Evolutionary conservation across 2,113 vertebrate genomes (phyloP).

Genomic region (Hypocryptadius cinnamomeus): DNA sequence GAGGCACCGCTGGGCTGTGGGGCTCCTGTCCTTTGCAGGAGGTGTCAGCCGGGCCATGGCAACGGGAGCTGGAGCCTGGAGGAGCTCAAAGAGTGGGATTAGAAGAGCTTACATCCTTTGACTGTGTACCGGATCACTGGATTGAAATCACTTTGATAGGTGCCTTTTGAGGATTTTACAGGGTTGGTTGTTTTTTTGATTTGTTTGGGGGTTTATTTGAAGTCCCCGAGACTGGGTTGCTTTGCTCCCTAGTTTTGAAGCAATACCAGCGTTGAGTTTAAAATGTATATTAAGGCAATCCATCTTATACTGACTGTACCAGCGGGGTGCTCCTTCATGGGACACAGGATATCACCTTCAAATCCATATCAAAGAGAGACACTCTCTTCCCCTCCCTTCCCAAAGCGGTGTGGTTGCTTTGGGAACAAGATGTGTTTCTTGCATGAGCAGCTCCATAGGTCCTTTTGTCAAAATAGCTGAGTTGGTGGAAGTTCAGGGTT

Average conservation of each 20-base stretch:
- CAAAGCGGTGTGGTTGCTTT: not conserved
- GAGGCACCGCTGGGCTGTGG: slow-evolving; percentile 22
- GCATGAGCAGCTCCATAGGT: not conserved
- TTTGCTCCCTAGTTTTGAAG: slow-evolving; percentile 33
- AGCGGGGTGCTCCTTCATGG: not conserved
- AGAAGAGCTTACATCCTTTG: slow-evolving; percentile 78
- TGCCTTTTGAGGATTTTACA: slow-evolving; percentile 62
- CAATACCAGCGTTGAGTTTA: not conserved
- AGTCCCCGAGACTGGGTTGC: slow-evolving; percentile 50
- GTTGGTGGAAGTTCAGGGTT: not conserved
- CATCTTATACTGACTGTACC: not conserved
- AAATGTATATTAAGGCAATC: not conserved
- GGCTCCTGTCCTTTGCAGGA: slow-evolving; percentile 50
- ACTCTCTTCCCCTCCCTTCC: not conserved
- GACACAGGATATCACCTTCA: not conserved
- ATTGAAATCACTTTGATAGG: slow-evolving; percentile 72
- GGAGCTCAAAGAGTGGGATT: slow-evolving; percentile 75
- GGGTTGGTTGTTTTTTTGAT: slow-evolving; percentile 12
- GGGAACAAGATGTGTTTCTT: not conserved
- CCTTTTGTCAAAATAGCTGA: not conserved
- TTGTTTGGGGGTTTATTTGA: slow-evolving; percentile 38
- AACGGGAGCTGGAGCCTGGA: slow-evolving; percentile 56
- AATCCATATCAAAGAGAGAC: not conserved
- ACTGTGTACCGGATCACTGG: slow-evolving; percentile 69
- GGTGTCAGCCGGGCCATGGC: slow-evolving; percentile 55